A percentile compares a stretch with the other conserved stretches of the same genome.
Evolutionary conservation across 2,797 vertebrate species (phyloP).

Genomic region (Odontamblyopus lacepedii): DNA sequence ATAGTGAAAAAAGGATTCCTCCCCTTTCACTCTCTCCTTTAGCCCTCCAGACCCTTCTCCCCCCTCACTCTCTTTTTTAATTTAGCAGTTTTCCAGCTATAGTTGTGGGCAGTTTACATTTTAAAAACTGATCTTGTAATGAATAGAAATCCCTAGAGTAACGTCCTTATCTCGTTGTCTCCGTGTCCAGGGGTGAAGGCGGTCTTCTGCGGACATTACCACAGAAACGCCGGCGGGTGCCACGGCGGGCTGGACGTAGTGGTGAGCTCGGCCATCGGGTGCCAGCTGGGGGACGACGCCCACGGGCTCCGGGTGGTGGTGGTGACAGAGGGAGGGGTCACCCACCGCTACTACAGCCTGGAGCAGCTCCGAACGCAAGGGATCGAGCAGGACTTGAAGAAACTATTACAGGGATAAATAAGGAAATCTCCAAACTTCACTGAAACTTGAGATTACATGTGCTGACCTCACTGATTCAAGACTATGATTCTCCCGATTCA

Average conservation of each 20-base stretch:
- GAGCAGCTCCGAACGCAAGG: constrained; percentile 79
- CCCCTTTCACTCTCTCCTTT: too few species aligned
- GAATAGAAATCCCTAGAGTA: neutral
- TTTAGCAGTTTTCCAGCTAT: too few species aligned
- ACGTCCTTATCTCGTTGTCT: neutral
- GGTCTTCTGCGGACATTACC: constrained; percentile 95
- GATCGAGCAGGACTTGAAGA: constrained; percentile 82
- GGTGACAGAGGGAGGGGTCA: constrained; percentile 82
- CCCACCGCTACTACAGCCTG: constrained; percentile 89
- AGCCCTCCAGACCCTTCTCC: too few species aligned
- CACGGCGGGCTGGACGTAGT: constrained; percentile 90
- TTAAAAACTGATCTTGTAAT: neutral
- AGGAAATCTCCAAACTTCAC: neutral
- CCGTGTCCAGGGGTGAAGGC: constrained; percentile 84
- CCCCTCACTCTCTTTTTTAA: too few species aligned
- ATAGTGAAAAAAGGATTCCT: too few species aligned
- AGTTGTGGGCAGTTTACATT: too few species aligned
- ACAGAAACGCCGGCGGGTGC: constrained; percentile 88
- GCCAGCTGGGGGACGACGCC: constrained; percentile 88
- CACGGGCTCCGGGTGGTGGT: constrained; percentile 90
- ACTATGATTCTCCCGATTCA: neutral
- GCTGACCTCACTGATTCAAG: neutral
- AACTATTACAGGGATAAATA: constrained; percentile 67
- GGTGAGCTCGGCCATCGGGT: constrained; percentile 94
- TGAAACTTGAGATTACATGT: neutral